These are phyloP conservation scores for Cossypha niveicapilla DNA, from an alignment of 2,797 vertebrate genomes.

Conservation along the genomic window DNA sequence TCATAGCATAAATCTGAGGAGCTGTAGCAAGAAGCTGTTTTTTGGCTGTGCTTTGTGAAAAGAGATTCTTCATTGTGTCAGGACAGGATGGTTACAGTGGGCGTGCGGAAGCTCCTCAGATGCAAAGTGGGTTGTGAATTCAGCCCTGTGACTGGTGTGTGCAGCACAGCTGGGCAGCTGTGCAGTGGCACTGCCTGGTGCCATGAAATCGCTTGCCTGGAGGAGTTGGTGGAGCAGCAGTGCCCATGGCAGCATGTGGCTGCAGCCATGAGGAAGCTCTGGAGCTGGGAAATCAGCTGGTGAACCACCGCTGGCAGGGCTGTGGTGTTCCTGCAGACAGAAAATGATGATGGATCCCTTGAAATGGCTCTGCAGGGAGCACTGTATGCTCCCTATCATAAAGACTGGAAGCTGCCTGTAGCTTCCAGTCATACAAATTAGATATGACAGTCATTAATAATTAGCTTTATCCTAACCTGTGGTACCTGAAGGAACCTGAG, in stretches of 20 bases:
- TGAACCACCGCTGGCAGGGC: not conserved
- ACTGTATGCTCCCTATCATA: not conserved
- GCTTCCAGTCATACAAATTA: slow-evolving; percentile 22
- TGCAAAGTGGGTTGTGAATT: not conserved
- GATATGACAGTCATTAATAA: slow-evolving; percentile 27
- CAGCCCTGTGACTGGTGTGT: not conserved
- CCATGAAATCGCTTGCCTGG: not conserved
- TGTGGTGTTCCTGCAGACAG: not conserved
- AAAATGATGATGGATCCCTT: not conserved
- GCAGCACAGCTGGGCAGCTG: not conserved
- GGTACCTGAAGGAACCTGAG: not conserved
- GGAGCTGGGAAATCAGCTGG: not conserved
- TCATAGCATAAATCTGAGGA: not conserved
- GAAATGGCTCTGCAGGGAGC: not conserved
- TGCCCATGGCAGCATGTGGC: accelerated
- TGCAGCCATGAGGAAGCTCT: not conserved
- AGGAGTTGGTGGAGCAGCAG: not conserved
- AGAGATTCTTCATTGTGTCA: not conserved
- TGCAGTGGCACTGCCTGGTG: not conserved
- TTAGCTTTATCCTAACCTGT: not conserved
- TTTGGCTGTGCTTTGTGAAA: not conserved
- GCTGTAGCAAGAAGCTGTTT: not conserved
- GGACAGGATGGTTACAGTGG: not conserved
- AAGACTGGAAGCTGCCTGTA: not conserved
- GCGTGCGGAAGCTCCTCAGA: not conserved